Percentiles rank a stretch among this genome's conserved stretches.
Evolutionary conservation across 2,113 vertebrate species (phyloP).

Genomic region (Platichthys flesus): DNA sequence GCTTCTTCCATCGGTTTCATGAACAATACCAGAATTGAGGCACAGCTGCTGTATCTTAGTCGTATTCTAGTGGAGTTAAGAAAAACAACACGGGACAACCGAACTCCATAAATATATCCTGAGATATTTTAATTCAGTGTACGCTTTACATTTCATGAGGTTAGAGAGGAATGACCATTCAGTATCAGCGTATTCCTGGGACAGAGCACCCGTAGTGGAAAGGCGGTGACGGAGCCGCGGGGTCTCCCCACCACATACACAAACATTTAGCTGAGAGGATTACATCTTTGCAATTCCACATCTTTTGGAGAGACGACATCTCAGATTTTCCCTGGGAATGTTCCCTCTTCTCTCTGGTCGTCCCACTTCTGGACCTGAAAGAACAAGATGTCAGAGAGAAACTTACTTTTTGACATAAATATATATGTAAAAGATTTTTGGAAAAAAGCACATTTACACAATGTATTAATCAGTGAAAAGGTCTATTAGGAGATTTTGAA

Average conservation of each 20-base stretch:
- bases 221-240: conserved; percentile 23
- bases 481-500: too few species aligned
- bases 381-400: neutral
- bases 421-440: neutral
- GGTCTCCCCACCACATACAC: conserved; percentile 36
- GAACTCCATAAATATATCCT: conserved; percentile 66
- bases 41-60: neutral
- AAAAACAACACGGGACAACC: conserved; percentile 10
- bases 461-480: too few species aligned
- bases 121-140: conserved; percentile 76
- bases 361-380: conserved; percentile 84
- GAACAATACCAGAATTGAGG: neutral
- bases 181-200: conserved; percentile 32
- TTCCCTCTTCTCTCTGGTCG: conserved; percentile 82
- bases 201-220: conserved; percentile 30
- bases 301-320: conserved; percentile 12
- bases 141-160: conserved; percentile 50
- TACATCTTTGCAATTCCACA: conserved; percentile 15
- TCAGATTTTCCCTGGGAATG: conserved; percentile 88
- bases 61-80: too few species aligned
- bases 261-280: conserved; percentile 41
- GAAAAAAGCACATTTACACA: too few species aligned
- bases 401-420: neutral
- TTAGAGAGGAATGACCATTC: conserved; percentile 69
- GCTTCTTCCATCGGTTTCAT: conserved; percentile 7